Base-by-base conservation (phyloP, 2,888 invertebrate genomes). In the Zhengitettix transpicula region DNA sequence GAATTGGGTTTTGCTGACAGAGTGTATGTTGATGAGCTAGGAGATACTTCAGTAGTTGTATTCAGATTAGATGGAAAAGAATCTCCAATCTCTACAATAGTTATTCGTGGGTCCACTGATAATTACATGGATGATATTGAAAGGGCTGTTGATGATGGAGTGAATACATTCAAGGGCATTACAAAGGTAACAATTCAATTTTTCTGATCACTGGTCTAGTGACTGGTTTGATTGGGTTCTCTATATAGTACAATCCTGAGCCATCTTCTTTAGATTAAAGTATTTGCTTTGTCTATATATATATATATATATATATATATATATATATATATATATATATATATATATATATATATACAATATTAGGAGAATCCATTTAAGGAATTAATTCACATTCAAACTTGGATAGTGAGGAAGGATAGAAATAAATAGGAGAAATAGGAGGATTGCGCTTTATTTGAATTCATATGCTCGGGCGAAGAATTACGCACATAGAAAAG, bases 121-220 rank as follows among this genome's bases (percentile, higher is more conserved):
- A 97, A 97, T 73, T 91, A 90, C 69, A 93, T 99, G 92, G 99
- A 99, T 73, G 99, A 99, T 69, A 88, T 99, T 68, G 99, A 99
- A 75, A 81, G 99, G 63, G 94, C 98, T 40, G 84, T 99, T 68
- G 96, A 99, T 75, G 99, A 99, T 77, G 99, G 96, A 63, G 94
- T 99, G 17, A 99, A 99, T 72, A 97, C 95, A 42, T 99, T 93
- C 76, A 99, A 99, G 74, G 88, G 89, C 58, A 77, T 94, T 47
- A 84, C 89, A 0, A 83, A 85, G 69, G 91, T 80, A 67, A 65
- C 67, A 7, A 7, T 5, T 28, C 7, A 28, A 60, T 10, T 17
- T 14, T 28, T 28, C 7, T 28, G 28, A 7, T 7, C 7, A 28
- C 28, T 5, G 7, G 7, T 47, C 9, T 14, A 47, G n/a, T 14